Evolutionary conservation across 2,888 invertebrate species (phyloP).

Genomic region (Tinea semifulvella): DNA sequence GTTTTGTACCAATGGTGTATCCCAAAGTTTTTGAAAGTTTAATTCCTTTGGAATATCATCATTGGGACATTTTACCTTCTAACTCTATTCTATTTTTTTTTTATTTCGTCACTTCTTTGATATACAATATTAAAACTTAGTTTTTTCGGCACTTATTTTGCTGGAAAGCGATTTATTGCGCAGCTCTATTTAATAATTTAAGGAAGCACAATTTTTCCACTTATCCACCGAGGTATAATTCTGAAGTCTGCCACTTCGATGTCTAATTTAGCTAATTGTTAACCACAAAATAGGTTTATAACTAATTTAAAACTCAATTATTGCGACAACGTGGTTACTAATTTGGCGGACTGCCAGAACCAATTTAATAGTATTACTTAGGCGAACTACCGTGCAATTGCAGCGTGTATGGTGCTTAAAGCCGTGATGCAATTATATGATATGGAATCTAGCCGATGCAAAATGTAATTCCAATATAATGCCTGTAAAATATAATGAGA

Average conservation of each 20-base stretch:
- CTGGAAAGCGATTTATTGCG: no score
- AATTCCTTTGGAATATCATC: no score
- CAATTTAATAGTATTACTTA: slow-evolving; percentile 15
- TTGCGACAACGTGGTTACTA: slow-evolving; percentile 12
- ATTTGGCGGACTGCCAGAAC: slow-evolving; percentile 16
- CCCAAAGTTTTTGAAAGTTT: no score
- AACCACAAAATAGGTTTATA: slow-evolving; percentile 12
- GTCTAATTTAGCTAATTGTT: slow-evolving; percentile 3
- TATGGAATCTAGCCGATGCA: slow-evolving; percentile 3
- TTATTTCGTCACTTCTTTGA: no score
- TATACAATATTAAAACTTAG: no score
- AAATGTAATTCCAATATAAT: not conserved
- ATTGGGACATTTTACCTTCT: no score
- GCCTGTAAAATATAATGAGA: not conserved
- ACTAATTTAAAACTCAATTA: slow-evolving; percentile 17
- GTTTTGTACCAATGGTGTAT: no score
- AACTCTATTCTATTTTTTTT: no score
- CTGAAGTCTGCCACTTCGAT: not conserved
- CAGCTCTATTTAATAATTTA: no score
- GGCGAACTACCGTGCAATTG: slow-evolving; percentile 9
- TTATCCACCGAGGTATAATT: not conserved
- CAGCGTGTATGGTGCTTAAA: slow-evolving; percentile 1
- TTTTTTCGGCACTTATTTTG: no score
- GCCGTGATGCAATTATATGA: slow-evolving; percentile 11
- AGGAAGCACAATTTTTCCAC: no score